These are phyloP conservation scores for Stenchaetothrips biformis DNA, from an alignment of 2,888 invertebrate species.

Conservation along the genomic window DNA sequence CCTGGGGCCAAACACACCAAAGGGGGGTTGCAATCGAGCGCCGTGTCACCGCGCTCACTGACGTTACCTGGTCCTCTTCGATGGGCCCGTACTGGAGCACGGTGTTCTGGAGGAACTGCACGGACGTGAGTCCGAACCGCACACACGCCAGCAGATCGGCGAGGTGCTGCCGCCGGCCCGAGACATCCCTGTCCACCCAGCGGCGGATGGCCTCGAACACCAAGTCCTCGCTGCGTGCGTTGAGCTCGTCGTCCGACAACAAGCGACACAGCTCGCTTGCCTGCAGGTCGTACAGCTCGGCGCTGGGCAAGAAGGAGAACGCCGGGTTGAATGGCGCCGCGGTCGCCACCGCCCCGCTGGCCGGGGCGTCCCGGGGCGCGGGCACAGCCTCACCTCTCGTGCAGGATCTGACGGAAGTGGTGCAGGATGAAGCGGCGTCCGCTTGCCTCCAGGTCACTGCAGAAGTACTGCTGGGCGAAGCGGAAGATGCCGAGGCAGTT, in stretches of 20 bases:
- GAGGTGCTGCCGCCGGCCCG: constrained; percentile 53
- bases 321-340: background rate
- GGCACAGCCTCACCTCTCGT: constrained; percentile 45
- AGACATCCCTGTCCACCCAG: constrained; percentile 62
- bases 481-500: constrained; percentile 68
- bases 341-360: background rate
- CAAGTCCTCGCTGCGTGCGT: constrained; percentile 65
- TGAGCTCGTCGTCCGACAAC: constrained; percentile 64
- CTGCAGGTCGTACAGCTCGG: constrained; percentile 58
- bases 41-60: background rate
- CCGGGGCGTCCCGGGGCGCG: background rate
- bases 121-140: constrained; percentile 61
- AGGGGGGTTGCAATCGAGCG: background rate
- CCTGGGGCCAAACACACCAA: constrained; percentile 42
- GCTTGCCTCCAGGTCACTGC: constrained; percentile 59
- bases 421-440: constrained; percentile 56
- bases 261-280: constrained; percentile 60
- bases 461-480: constrained; percentile 66
- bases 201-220: constrained; percentile 68
- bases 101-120: constrained; percentile 54
- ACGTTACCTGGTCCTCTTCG: constrained; percentile 50
- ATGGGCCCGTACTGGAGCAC: constrained; percentile 55
- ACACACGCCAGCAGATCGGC: constrained; percentile 59
- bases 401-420: constrained; percentile 57
- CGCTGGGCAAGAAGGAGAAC: constrained; percentile 41